Percentiles rank a stretch among this genome's conserved stretches.
phyloP scores from a whole-genome alignment of 2,113 vertebrate species.

The Embiotoca jacksoni region DNA sequence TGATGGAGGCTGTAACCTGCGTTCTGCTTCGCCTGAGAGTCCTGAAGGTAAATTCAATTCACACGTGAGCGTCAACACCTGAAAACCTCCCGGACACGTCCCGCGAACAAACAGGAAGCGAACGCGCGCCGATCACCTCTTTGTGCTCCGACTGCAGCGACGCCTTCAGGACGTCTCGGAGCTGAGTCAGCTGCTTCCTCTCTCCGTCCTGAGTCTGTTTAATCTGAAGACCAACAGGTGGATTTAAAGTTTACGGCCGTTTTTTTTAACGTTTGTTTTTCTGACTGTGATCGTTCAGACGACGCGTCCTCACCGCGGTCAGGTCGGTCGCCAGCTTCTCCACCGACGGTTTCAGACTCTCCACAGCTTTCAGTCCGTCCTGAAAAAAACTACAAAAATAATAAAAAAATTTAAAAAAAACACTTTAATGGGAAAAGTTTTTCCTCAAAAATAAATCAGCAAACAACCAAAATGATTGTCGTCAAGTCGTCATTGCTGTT shows the following conservation, averaged over 20 bases:
- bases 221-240: conserved; percentile 62
- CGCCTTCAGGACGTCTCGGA: conserved; percentile 92
- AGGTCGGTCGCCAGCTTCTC: conserved; percentile 93
- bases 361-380: conserved; percentile 95
- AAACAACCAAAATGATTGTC: not conserved
- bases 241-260: too few relatives aligned
- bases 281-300: too few relatives aligned
- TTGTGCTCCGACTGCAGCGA: conserved; percentile 94
- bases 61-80: too few relatives aligned
- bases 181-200: conserved; percentile 91
- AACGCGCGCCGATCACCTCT: conserved; percentile 85
- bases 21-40: conserved; percentile 90
- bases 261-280: too few relatives aligned
- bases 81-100: too few relatives aligned
- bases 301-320: conserved; percentile 84
- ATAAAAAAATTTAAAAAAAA: too few relatives aligned
- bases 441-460: too few relatives aligned
- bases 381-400: conserved; percentile 93
- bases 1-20: conserved; percentile 96
- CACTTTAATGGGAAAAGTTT: not conserved
- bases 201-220: conserved; percentile 94
- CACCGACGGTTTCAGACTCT: conserved; percentile 92
- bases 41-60: conserved; percentile 78
- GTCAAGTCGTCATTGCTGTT: not conserved
- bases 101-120: too few relatives aligned